Percentiles rank a stretch among this genome's conserved stretches.
Evolutionary conservation across 2,888 invertebrate species (phyloP).

Genomic region (Emmelina monodactyla): DNA sequence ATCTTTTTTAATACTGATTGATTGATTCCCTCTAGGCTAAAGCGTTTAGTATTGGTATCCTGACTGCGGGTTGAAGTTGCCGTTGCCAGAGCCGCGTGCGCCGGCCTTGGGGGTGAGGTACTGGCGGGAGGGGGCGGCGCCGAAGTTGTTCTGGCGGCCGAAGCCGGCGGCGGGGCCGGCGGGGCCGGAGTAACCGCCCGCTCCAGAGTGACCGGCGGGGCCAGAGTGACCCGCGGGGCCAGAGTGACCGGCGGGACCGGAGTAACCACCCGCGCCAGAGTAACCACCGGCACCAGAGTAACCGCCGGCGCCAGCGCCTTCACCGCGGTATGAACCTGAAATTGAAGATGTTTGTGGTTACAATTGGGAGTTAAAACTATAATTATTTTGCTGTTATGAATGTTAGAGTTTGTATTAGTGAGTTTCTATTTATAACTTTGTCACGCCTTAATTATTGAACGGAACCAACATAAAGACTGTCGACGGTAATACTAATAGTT

Average conservation of each 20-base stretch:
- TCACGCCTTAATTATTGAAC: too few species aligned
- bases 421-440: too few species aligned
- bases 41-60: constrained; percentile 47
- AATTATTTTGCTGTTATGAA: too few species aligned
- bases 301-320: constrained; percentile 26
- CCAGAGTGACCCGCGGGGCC: constrained; percentile 20
- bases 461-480: too few species aligned
- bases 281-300: constrained; percentile 20
- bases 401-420: too few species aligned
- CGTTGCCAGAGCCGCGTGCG: constrained; percentile 39
- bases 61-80: constrained; percentile 53
- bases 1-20: too few species aligned
- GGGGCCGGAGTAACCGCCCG: constrained; percentile 22
- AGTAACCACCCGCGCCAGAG: constrained; percentile 19
- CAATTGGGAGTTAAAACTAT: not conserved
- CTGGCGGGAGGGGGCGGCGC: constrained; percentile 40
- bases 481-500: too few species aligned
- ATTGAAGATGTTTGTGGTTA: constrained; percentile 6
- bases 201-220: constrained; percentile 16
- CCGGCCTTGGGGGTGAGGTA: constrained; percentile 51
- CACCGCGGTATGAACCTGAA: constrained; percentile 53
- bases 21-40: not conserved
- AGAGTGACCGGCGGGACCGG: constrained; percentile 19
- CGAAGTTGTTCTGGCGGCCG: constrained; percentile 21
- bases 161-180: constrained; percentile 18